Evolutionary conservation across 2,797 vertebrate genomes (phyloP), one percentile per base, ranked within the genome.

Genomic region (Argentina silus): DNA sequence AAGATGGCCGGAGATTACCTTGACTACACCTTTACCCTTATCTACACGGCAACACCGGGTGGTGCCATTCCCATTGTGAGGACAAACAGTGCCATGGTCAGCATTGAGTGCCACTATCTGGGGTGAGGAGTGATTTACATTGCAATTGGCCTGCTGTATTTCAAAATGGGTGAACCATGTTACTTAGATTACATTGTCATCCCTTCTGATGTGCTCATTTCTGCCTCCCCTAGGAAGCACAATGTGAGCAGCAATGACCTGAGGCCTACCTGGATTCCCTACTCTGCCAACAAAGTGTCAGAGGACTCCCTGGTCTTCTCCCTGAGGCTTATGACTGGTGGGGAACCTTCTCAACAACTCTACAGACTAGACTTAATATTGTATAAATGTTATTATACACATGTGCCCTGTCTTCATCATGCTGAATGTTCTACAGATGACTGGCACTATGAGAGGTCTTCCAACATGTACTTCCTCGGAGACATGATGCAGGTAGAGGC

Each of bases 311-410:
- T 72, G 1, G 6, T 48, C 27, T 77, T 77, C 23, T 72, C 75
- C 63, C 57, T 72, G 9, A 47, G n/a, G 56, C 63, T 77, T 2
- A 63, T 73, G 78, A 73, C 50, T 47, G 70, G 73, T 83, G 48
- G 17, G 77, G 64, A 61, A 61, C 12, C 23, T 1, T 36, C 4
- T 23, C 7, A 60, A 60, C 23, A 23, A 8, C 1, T 59, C 3
- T 21, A 21, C 6, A 11, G 57, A 61, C 12, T 6, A 14, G 11
- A 7, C 6, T 27, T 15, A 15, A 5, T 53, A 12, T 12, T 27
- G 27, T 36, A 2, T 36, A 4, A 14, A 5, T 61, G 11, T 2
- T 6, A 27, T 14, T 14, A 27, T 12, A 21, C 57, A 59, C 3
- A 4, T 12, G 17, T 59, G 19, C 19, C 10, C 21, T 61, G 27